These are phyloP conservation scores for Pyrochroa serraticornis DNA, from an alignment of 2,888 invertebrate genomes.

Conservation along the genomic window DNA sequence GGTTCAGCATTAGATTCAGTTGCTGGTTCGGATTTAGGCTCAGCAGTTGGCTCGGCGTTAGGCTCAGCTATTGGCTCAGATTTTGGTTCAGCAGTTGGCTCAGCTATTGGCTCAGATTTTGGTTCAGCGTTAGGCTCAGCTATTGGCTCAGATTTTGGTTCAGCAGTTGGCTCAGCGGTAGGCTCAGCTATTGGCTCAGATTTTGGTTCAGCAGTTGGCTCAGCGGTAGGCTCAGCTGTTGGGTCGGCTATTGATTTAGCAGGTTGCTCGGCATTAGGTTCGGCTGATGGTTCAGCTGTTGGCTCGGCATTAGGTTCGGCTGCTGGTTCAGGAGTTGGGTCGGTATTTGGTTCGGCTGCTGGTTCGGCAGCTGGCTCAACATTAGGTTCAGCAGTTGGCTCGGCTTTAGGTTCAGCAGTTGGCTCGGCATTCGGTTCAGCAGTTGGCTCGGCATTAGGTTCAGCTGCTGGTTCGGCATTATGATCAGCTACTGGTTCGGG, in stretches of 20 bases:
- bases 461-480: slow-evolving; percentile 39
- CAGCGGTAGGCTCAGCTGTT: slow-evolving; percentile 16
- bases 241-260: slow-evolving; percentile 41
- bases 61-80: slow-evolving; percentile 34
- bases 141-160: slow-evolving; percentile 19
- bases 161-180: slow-evolving; percentile 5
- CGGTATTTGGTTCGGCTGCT: slow-evolving; percentile 34
- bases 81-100: slow-evolving; percentile 37
- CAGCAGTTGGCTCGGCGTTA: slow-evolving; percentile 28
- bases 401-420: slow-evolving; percentile 44
- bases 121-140: slow-evolving; percentile 40
- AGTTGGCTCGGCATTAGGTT: slow-evolving; percentile 19
- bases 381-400: slow-evolving; percentile 11
- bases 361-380: not conserved
- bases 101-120: slow-evolving; percentile 43
- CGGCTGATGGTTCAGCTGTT: slow-evolving; percentile 55
- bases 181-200: not conserved
- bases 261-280: slow-evolving; percentile 53
- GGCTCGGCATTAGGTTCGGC: slow-evolving; percentile 53
- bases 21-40: slow-evolving; percentile 31
- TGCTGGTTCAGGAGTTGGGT: slow-evolving; percentile 51
- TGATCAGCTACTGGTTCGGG: slow-evolving; percentile 49
- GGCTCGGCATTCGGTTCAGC: slow-evolving; percentile 35
- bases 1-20: slow-evolving; percentile 42
- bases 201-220: slow-evolving; percentile 5